A percentile compares a stretch with the other conserved stretches of the same genome.
phyloP scores from a whole-genome alignment of 1,140 invertebrate genomes.

The Paramacrobiotus metropolitanus region DNA sequence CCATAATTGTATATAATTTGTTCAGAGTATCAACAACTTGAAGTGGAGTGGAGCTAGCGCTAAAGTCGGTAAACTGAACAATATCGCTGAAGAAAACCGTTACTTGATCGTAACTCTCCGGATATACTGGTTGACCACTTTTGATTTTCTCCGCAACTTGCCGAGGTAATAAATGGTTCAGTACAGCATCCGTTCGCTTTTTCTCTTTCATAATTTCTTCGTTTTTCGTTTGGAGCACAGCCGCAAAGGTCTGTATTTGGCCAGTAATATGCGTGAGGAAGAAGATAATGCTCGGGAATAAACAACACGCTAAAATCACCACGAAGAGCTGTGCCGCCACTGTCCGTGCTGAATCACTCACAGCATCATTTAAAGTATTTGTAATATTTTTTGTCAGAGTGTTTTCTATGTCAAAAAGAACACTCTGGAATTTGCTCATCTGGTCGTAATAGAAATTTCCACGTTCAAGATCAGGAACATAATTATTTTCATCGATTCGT shows the following conservation, averaged over 20 bases:
- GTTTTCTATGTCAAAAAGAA: background rate
- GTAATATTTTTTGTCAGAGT: background rate
- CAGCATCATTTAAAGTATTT: background rate
- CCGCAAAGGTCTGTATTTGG: background rate
- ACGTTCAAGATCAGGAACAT: background rate
- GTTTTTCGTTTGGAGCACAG: background rate
- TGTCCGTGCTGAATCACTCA: background rate
- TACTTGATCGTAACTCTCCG: slow-evolving; percentile 40
- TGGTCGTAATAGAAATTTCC: background rate
- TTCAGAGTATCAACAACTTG: slow-evolving; percentile 30
- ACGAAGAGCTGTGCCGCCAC: background rate
- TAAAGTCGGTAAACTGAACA: slow-evolving; percentile 22
- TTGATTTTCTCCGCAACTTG: slow-evolving; percentile 21
- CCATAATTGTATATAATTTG: slow-evolving; percentile 24
- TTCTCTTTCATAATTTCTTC: slow-evolving; percentile 59
- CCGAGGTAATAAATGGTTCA: slow-evolving; percentile 73
- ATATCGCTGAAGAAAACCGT: slow-evolving; percentile 26
- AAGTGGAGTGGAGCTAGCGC: slow-evolving; percentile 23
- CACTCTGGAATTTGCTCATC: background rate
- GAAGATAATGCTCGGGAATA: background rate
- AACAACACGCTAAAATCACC: background rate
- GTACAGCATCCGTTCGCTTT: slow-evolving; percentile 72
- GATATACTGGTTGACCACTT: background rate
- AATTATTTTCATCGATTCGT: background rate
- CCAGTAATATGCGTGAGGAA: background rate